Evolutionary conservation across 2,113 vertebrate species (phyloP).

Genomic region (Psophia crepitans): DNA sequence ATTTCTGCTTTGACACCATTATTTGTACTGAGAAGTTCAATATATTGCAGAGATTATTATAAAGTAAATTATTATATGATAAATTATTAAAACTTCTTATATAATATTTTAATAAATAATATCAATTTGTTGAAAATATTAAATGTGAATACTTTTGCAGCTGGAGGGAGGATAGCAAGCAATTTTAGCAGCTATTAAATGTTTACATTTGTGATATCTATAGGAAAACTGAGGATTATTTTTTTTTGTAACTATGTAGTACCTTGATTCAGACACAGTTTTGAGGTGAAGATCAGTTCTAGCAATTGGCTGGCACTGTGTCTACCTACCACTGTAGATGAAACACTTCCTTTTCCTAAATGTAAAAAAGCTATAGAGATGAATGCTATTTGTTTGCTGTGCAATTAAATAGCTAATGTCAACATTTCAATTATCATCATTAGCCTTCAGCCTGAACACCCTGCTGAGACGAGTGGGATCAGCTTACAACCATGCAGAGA

Average conservation of each 20-base stretch:
- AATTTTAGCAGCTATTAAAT: not conserved
- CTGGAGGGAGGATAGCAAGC: not conserved
- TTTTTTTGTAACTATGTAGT: not conserved
- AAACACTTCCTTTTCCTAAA: not conserved
- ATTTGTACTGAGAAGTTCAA: not conserved
- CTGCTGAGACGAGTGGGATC: not conserved
- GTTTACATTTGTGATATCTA: not conserved
- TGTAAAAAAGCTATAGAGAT: not conserved
- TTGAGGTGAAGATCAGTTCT: not conserved
- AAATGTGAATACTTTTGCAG: not conserved
- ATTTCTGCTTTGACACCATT: not conserved
- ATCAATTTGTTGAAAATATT: not conserved
- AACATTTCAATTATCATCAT: conserved; percentile 20
- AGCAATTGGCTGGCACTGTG: not conserved
- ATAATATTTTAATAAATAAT: conserved; percentile 26
- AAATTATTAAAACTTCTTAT: conserved; percentile 16
- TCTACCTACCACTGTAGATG: not conserved
- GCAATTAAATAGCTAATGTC: conserved; percentile 23
- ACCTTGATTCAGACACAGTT: not conserved
- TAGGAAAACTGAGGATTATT: not conserved
- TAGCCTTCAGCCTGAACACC: not conserved
- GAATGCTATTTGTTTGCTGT: not conserved
- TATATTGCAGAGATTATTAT: not conserved
- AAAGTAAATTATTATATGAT: not conserved
- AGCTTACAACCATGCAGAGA: not conserved